These are phyloP conservation scores for Apostichopus japonicus DNA, from an alignment of 35 echinoderm and acorn worm species.

Conservation along the genomic window DNA sequence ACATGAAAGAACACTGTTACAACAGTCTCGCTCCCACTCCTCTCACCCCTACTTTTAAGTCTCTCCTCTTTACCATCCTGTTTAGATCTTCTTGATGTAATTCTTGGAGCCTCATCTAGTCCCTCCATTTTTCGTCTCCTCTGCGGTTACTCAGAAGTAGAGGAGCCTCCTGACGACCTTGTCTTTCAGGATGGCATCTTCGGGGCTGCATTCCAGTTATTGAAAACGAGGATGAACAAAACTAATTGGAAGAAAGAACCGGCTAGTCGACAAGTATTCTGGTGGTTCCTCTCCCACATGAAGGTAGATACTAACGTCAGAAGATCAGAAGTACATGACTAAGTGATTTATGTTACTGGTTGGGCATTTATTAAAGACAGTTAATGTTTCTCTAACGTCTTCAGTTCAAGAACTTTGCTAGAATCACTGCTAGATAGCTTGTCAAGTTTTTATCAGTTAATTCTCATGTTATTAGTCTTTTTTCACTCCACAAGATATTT, in stretches of 20 bases:
- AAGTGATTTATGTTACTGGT: too few species aligned
- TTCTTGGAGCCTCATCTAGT: conserved; percentile 40
- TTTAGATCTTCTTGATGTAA: conserved; percentile 45
- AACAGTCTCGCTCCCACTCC: too few species aligned
- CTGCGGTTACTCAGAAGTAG: conserved; percentile 21
- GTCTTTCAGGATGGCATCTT: conserved; percentile 57
- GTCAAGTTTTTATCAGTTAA: neutral
- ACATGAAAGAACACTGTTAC: too few species aligned
- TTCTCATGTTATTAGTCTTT: too few species aligned
- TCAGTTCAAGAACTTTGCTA: too few species aligned
- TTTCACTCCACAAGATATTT: too few species aligned
- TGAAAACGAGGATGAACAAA: conserved; percentile 72
- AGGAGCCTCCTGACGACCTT: neutral
- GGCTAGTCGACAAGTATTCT: conserved; percentile 63
- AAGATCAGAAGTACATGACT: too few species aligned
- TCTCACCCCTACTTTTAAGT: too few species aligned
- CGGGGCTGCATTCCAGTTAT: conserved; percentile 29
- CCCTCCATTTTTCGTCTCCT: conserved; percentile 53
- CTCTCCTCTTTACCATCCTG: neutral
- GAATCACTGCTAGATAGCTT: too few species aligned
- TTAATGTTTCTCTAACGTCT: too few species aligned
- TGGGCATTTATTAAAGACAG: too few species aligned
- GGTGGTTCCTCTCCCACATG: conserved; percentile 72
- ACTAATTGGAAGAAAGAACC: conserved; percentile 72
- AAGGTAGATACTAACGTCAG: conserved; percentile 28